phyloP scores from a whole-genome alignment of 2,797 vertebrate genomes.

The Parauchenoglanis punctatus region DNA sequence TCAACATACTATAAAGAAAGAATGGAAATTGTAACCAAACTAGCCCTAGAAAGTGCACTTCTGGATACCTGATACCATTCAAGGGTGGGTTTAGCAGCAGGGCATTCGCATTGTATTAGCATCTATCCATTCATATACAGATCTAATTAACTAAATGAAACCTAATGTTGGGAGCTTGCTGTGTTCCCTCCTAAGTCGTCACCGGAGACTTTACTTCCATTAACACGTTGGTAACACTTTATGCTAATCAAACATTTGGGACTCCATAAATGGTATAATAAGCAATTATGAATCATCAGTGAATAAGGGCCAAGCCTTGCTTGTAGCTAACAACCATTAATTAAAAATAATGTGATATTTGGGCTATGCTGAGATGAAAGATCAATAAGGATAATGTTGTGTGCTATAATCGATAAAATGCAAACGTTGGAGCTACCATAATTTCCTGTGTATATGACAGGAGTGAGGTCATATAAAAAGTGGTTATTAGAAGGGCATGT shows the following conservation, averaged over 20 bases:
- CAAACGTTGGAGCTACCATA: constrained; percentile 29
- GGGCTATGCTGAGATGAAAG: constrained; percentile 29
- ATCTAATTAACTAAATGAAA: constrained; percentile 12
- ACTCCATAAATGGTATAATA: constrained; percentile 43
- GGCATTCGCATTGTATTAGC: background rate
- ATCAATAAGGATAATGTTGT: constrained; percentile 39
- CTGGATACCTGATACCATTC: background rate
- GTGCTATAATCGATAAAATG: constrained; percentile 19
- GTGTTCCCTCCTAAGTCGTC: constrained; percentile 21
- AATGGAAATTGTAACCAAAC: background rate
- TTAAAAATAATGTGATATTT: constrained; percentile 43
- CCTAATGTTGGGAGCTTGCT: constrained; percentile 19
- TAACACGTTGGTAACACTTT: constrained; percentile 43
- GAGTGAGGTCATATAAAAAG: background rate
- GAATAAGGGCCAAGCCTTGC: constrained; percentile 30
- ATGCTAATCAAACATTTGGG: constrained; percentile 47
- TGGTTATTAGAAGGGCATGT: background rate
- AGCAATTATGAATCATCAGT: constrained; percentile 45
- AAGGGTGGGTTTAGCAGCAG: background rate
- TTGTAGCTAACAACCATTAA: constrained; percentile 44
- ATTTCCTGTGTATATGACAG: constrained; percentile 20
- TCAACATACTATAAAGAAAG: constrained; percentile 27
- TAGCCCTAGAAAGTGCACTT: background rate
- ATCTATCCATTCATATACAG: background rate
- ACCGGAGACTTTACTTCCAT: constrained; percentile 32